Evolutionary conservation across 2,888 invertebrate genomes (phyloP).

Genomic region (Stenurella melanura): DNA sequence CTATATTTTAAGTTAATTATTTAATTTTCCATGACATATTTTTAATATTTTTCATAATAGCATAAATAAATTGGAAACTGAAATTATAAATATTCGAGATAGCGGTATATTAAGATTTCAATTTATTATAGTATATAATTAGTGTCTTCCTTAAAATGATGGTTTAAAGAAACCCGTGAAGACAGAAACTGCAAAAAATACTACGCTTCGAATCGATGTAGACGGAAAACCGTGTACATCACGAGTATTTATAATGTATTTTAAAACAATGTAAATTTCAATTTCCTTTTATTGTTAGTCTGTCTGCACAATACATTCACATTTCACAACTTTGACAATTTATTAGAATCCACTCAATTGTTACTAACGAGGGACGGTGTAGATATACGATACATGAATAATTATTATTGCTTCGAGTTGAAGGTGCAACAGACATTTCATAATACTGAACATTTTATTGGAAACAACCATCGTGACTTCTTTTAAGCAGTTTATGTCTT

Average conservation of each 20-base stretch:
- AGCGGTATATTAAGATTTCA: too few relatives aligned
- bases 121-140: too few relatives aligned
- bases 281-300: not conserved
- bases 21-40: too few relatives aligned
- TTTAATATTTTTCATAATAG: too few relatives aligned
- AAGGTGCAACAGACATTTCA: conserved; percentile 13
- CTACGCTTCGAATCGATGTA: not conserved
- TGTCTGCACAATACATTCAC: conserved; percentile 1
- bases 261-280: not conserved
- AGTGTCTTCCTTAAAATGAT: too few relatives aligned
- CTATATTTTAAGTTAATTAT: too few relatives aligned
- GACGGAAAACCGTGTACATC: not conserved
- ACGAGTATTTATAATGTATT: not conserved
- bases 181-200: not conserved
- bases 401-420: not conserved
- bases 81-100: too few relatives aligned
- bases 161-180: too few relatives aligned
- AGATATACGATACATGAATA: conserved; percentile 16
- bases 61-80: too few relatives aligned
- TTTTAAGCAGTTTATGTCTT: conserved; percentile 11
- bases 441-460: conserved; percentile 5
- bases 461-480: conserved; percentile 1
- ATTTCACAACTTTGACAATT: conserved; percentile 18
- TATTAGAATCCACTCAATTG: conserved; percentile 21
- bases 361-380: conserved; percentile 4